These are phyloP conservation scores for Orthosia gracilis DNA, from an alignment of 2,888 invertebrate species.

Conservation along the genomic window DNA sequence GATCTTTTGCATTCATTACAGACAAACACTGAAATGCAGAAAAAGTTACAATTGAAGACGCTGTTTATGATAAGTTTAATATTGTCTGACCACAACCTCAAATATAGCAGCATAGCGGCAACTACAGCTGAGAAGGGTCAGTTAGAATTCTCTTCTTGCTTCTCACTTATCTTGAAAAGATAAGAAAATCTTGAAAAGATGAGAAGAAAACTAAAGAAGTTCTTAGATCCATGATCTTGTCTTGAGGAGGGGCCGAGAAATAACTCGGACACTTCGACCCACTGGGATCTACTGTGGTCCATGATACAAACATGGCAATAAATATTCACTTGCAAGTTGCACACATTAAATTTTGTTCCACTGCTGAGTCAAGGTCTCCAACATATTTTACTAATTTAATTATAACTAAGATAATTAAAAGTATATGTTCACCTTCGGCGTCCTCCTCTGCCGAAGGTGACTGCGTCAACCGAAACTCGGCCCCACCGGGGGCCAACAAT, in stretches of 20 bases:
- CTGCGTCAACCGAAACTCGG: slow-evolving; percentile 47
- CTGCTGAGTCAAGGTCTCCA: neutral
- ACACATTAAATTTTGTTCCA: neutral
- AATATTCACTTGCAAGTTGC: neutral
- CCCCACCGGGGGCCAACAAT: slow-evolving; percentile 45
- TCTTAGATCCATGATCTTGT: neutral
- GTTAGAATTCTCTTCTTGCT: no score
- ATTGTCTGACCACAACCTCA: neutral
- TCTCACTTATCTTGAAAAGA: no score
- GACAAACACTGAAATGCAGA: slow-evolving; percentile 80
- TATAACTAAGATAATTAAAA: slow-evolving; percentile 3
- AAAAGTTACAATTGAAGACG: slow-evolving; percentile 18
- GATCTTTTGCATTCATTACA: slow-evolving; percentile 84
- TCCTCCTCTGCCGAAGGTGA: slow-evolving; percentile 58
- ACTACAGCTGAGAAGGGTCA: neutral
- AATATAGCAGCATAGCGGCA: neutral
- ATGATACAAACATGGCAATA: neutral
- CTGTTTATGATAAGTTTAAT: neutral
- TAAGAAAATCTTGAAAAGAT: no score
- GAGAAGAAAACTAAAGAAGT: neutral
- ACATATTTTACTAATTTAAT: slow-evolving; percentile 2
- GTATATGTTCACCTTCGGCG: slow-evolving; percentile 56
- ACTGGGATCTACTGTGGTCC: no score
- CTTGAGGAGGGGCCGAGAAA: no score
- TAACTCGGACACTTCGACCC: no score